These are phyloP conservation scores for Scarus forsteni DNA, from an alignment of 2,797 vertebrate species.

Conservation along the genomic window DNA sequence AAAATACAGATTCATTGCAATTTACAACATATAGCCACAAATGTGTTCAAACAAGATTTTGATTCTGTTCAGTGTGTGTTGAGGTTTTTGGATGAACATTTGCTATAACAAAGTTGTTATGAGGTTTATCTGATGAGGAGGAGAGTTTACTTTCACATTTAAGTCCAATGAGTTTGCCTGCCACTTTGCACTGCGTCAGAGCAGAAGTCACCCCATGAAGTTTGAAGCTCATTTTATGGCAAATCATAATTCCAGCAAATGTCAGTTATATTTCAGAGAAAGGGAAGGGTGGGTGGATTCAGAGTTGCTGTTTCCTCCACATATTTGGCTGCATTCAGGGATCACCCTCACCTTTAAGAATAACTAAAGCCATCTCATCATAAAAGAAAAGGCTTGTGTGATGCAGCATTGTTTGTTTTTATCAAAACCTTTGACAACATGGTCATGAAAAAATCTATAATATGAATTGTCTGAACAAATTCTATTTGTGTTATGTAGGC, in stretches of 20 bases:
- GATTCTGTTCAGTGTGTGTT: constrained; percentile 47
- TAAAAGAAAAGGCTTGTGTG: constrained; percentile 16
- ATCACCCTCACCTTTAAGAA: constrained; percentile 12
- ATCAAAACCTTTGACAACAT: neutral
- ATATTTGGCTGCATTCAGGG: constrained; percentile 10
- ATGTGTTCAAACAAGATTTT: constrained; percentile 60
- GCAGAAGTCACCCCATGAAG: constrained; percentile 19
- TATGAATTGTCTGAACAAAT: no score
- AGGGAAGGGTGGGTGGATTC: neutral
- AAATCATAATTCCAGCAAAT: constrained; percentile 5
- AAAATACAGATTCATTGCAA: constrained; percentile 78
- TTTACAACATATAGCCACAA: constrained; percentile 81
- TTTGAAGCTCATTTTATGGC: constrained; percentile 15
- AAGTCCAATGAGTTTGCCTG: constrained; percentile 42
- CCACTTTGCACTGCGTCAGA: constrained; percentile 59
- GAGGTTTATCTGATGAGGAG: constrained; percentile 43
- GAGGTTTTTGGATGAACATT: constrained; percentile 46
- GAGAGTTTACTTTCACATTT: constrained; percentile 70
- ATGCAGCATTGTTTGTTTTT: neutral
- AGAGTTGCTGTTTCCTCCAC: constrained; percentile 5
- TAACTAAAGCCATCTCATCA: constrained; percentile 15
- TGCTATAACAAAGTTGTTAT: constrained; percentile 37
- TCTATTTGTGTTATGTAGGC: neutral
- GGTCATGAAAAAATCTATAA: no score
- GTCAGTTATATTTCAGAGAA: neutral